Percentiles rank a stretch among this genome's conserved stretches.
Conservation (phyloP, 2,113 vertebrate species). For the Corydoras sp. region DNA sequence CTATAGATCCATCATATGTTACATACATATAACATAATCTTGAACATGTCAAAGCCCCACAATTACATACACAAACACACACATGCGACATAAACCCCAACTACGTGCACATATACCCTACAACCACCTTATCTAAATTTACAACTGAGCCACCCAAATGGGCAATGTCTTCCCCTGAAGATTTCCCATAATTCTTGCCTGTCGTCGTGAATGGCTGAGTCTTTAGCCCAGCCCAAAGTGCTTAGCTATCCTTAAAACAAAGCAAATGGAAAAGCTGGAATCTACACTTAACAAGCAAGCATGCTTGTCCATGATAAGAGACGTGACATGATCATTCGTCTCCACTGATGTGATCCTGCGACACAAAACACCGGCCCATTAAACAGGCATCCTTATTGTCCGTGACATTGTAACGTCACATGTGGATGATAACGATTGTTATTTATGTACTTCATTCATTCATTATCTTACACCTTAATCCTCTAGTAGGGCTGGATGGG, state of each 20-base stretch:
- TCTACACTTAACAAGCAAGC: slow-evolving; percentile 79
- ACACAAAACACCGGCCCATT: too few species aligned
- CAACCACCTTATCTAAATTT: slow-evolving; percentile 55
- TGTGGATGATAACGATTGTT: too few species aligned
- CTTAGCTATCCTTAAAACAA: slow-evolving; percentile 84
- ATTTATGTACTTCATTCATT: too few species aligned
- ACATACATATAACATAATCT: not conserved
- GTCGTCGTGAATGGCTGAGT: slow-evolving; percentile 83
- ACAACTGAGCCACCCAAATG: slow-evolving; percentile 86
- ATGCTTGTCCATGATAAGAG: slow-evolving; percentile 85
- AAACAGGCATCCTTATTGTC: too few species aligned
- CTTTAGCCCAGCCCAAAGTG: slow-evolving; percentile 82
- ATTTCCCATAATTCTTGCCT: slow-evolving; percentile 79
- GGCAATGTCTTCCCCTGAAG: slow-evolving; percentile 77
- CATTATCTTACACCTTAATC: too few species aligned
- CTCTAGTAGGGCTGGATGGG: too few species aligned
- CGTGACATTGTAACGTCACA: too few species aligned
- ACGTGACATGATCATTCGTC: slow-evolving; percentile 70
- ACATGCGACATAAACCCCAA: too few species aligned
- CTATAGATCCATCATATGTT: not conserved
- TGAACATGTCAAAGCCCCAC: too few species aligned
- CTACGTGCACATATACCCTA: too few species aligned
- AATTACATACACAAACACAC: too few species aligned
- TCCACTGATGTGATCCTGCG: slow-evolving; percentile 31
- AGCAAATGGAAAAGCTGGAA: slow-evolving; percentile 72